These are phyloP conservation scores for Creontiades dilutus DNA, from an alignment of 2,888 invertebrate genomes.

Conservation along the genomic window DNA sequence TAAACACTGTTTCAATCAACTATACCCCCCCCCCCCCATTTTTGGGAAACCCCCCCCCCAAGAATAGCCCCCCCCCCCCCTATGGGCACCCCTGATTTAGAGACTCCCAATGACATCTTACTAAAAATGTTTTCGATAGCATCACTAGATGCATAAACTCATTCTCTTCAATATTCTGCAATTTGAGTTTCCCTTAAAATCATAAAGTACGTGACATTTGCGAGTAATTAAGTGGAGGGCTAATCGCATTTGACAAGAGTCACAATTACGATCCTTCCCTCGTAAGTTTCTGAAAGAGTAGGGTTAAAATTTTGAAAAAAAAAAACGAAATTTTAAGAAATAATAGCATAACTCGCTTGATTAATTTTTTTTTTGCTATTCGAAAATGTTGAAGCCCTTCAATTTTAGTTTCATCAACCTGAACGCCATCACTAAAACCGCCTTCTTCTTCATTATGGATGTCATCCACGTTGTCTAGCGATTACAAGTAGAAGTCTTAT, in stretches of 20 bases:
- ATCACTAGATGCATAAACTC: conserved; percentile 18
- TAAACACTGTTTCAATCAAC: too few relatives aligned
- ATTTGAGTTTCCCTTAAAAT: not conserved
- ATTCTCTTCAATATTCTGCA: conserved; percentile 14
- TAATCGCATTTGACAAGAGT: too few relatives aligned
- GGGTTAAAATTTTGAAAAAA: conserved; percentile 18
- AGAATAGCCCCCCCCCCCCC: too few relatives aligned
- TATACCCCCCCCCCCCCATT: too few relatives aligned
- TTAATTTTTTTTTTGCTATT: not conserved
- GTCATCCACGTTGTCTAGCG: not conserved
- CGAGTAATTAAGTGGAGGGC: not conserved
- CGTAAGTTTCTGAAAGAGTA: not conserved
- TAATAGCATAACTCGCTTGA: not conserved
- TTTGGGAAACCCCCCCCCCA: too few relatives aligned
- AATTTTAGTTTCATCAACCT: not conserved
- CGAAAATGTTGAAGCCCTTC: not conserved
- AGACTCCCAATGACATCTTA: conserved; percentile 24
- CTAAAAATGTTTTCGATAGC: not conserved
- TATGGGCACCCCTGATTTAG: too few relatives aligned
- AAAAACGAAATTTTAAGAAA: conserved; percentile 14
- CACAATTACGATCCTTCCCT: too few relatives aligned
- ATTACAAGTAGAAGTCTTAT: conserved; percentile 32
- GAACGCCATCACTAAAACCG: conserved; percentile 10
- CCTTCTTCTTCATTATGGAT: not conserved
- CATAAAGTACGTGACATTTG: not conserved